Evolutionary conservation across 2,797 vertebrate species (phyloP).

Genomic region (Lindbergichthys nudifrons): DNA sequence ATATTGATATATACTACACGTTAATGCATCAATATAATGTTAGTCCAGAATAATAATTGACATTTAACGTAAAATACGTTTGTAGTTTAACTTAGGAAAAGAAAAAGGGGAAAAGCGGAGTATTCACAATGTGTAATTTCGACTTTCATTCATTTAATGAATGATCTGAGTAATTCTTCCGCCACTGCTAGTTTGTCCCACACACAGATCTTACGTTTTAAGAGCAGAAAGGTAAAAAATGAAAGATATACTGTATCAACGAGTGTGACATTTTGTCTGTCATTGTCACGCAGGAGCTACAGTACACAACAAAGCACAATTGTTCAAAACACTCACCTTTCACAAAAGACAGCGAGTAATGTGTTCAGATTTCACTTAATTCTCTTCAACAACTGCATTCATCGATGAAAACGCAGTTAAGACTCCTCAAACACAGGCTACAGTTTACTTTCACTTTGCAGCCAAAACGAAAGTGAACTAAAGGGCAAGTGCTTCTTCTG

Average conservation of each 20-base stretch:
- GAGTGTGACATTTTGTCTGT: too few species aligned
- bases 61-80: too few species aligned
- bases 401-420: background rate
- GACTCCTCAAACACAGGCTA: rapidly evolving
- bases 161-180: background rate
- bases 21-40: too few species aligned
- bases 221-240: background rate
- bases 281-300: background rate
- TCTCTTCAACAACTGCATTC: rapidly evolving
- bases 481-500: background rate
- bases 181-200: background rate
- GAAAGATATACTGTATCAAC: too few species aligned
- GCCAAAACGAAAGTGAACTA: constrained; percentile 45
- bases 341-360: background rate
- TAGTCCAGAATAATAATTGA: too few species aligned
- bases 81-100: too few species aligned
- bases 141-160: background rate
- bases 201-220: background rate
- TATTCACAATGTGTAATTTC: background rate
- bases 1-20: too few species aligned
- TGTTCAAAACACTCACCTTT: constrained; percentile 7
- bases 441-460: constrained; percentile 29
- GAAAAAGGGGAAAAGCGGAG: background rate
- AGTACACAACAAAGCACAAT: background rate
- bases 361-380: background rate